Conservation (phyloP, 1,140 invertebrate genomes). For the Muscidifurax raptorellus region DNA sequence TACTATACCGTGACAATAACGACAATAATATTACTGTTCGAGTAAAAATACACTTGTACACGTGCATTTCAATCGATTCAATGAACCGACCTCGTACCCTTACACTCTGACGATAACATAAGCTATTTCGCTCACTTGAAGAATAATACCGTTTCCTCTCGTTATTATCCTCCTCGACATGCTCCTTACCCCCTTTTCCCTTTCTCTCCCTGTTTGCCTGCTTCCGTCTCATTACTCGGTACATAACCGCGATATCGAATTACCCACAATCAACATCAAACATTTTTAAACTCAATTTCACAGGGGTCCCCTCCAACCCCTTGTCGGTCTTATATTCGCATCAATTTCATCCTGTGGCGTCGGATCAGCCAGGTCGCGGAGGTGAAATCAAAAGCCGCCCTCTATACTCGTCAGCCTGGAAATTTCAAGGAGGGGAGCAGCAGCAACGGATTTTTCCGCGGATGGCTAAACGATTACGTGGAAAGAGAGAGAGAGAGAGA, state of each 20-base stretch:
- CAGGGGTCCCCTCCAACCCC: slow-evolving; percentile 45
- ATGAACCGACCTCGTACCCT: too few species aligned
- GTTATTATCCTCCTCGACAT: background rate
- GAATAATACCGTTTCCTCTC: too few species aligned
- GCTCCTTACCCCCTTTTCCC: background rate
- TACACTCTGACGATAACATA: too few species aligned
- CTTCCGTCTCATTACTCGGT: slow-evolving; percentile 70
- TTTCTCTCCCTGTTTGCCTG: slow-evolving; percentile 22
- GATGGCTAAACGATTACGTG: background rate
- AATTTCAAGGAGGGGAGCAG: background rate
- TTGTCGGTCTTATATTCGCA: slow-evolving; percentile 54
- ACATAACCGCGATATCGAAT: slow-evolving; percentile 66
- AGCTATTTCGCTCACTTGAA: too few species aligned
- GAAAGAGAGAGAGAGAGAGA: background rate
- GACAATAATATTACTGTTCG: too few species aligned
- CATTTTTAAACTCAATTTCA: slow-evolving; percentile 70
- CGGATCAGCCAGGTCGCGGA: background rate
- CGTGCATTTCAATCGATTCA: too few species aligned
- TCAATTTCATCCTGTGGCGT: slow-evolving; percentile 32
- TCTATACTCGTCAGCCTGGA: background rate
- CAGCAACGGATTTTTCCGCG: background rate
- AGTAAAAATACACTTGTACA: too few species aligned
- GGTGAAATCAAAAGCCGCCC: slow-evolving; percentile 18
- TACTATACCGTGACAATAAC: too few species aligned
- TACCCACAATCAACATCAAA: slow-evolving; percentile 71